A percentile compares a stretch with the other conserved stretches of the same genome.
Evolutionary conservation across 2,113 vertebrate genomes (phyloP).

Genomic region (Fulica atra): DNA sequence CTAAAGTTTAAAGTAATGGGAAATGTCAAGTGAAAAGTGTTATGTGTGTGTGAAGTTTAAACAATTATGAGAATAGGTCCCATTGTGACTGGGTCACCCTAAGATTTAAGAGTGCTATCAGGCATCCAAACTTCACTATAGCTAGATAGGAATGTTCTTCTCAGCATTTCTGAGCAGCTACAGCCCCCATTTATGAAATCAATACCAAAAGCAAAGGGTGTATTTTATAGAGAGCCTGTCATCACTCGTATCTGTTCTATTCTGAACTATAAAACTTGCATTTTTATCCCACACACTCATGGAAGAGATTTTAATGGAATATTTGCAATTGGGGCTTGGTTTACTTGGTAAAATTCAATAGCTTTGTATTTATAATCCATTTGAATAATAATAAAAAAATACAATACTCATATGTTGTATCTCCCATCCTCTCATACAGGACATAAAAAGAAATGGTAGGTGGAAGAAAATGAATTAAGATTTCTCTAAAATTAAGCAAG

Average conservation of each 20-base stretch:
- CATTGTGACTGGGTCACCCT: neutral
- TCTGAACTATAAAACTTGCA: neutral
- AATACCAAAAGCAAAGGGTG: neutral
- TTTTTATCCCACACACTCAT: fast-evolving
- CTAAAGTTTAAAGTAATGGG: neutral
- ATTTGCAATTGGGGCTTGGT: neutral
- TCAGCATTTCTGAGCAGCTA: neutral
- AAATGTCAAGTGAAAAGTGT: neutral
- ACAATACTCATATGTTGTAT: neutral
- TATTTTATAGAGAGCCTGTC: neutral
- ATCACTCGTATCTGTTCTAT: neutral
- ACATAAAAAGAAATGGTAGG: neutral
- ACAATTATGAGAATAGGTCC: neutral
- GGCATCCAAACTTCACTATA: neutral
- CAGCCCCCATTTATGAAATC: neutral
- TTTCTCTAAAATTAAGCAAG: neutral
- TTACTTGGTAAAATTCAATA: neutral
- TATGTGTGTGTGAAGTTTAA: neutral
- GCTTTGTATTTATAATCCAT: neutral
- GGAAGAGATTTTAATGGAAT: neutral
- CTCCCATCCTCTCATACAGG: neutral
- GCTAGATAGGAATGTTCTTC: neutral
- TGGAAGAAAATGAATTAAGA: neutral
- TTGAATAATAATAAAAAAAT: neutral
- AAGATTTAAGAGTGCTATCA: neutral